Evolutionary conservation across 2,113 vertebrate species (phyloP).

Genomic region (Albula glossodonta): DNA sequence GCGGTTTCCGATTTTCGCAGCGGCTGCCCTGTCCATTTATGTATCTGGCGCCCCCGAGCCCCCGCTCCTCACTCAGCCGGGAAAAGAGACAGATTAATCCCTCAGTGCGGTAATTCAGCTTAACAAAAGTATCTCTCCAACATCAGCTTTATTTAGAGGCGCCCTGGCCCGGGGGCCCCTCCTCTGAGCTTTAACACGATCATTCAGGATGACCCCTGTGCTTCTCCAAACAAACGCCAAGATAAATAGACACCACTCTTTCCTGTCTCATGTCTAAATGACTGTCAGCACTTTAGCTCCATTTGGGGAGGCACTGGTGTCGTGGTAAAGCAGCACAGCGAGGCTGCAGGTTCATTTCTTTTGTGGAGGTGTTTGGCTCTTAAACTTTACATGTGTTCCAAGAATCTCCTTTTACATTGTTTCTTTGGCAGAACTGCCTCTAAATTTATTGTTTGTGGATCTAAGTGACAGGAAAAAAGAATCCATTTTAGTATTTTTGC

Average conservation of each 20-base stretch:
- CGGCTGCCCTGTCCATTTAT: background rate
- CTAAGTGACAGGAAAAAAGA: no score
- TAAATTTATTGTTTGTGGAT: no score
- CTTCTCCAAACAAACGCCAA: background rate
- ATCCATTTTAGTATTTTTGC: no score
- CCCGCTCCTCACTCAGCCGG: background rate
- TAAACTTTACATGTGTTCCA: no score
- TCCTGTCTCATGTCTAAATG: background rate
- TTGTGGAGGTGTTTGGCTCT: no score
- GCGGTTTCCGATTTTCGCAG: background rate
- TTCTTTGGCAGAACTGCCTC: no score
- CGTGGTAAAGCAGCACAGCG: no score
- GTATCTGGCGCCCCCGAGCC: background rate
- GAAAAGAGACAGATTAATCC: slow-evolving; percentile 34
- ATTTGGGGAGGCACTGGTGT: no score
- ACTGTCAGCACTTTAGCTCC: no score
- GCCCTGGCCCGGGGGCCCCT: background rate
- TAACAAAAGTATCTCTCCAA: slow-evolving; percentile 32
- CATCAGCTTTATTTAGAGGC: slow-evolving; percentile 42
- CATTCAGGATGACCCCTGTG: background rate
- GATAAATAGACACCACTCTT: background rate
- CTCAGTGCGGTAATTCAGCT: slow-evolving; percentile 36
- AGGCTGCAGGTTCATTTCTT: no score
- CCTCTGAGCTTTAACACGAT: slow-evolving; percentile 3
- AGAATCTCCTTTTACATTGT: no score